Evolutionary conservation across 35 echinoderm and acorn worm genomes (phyloP), one percentile per base, ranked within the genome.

Genomic region (Amphiura filiformis): DNA sequence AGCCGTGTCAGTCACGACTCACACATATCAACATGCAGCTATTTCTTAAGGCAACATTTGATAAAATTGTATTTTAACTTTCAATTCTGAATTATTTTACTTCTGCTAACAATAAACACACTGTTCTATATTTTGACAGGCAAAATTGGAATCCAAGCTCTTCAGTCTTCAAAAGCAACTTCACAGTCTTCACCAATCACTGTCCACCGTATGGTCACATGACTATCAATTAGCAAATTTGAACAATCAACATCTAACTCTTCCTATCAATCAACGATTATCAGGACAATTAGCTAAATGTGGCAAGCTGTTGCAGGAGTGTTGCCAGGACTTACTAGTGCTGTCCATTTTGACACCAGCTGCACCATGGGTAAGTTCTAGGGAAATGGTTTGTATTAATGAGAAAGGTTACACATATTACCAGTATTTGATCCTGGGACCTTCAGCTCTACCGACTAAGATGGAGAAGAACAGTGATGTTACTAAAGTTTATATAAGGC

Each of bases 91-190:
- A n/a, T n/a, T n/a, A n/a, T n/a, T n/a, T n/a, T n/a, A n/a, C n/a
- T n/a, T n/a, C n/a, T n/a, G n/a, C n/a, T n/a, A n/a, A n/a, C n/a
- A n/a, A n/a, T n/a, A n/a, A n/a, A n/a, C n/a, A n/a, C 33, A 61
- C 15, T 61, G 13, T 34, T 38, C 32, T 26, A 39, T 39, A 28
- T 86, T 39, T 77, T 44, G 14, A 57, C n/a, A 97, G 95, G 91
- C 91, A 18, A 97, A 97, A 81, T 87, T 97, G 52, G 95, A 97
- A 81, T 97, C 95, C 57, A 97, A 93, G 56, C 86, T 97, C 65
- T 97, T 97, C 77, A 81, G 79, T 36, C 78, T 93, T 5, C 88
- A 90, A 28, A 93, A 93, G 77, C 83, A 93, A 38, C 82, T 97
- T 17, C 81, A 87, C 0, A 56, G 56, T 18, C 85, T 97, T 35